phyloP scores from a whole-genome alignment of 2,888 invertebrate species.

The Watsonalla cultraria region DNA sequence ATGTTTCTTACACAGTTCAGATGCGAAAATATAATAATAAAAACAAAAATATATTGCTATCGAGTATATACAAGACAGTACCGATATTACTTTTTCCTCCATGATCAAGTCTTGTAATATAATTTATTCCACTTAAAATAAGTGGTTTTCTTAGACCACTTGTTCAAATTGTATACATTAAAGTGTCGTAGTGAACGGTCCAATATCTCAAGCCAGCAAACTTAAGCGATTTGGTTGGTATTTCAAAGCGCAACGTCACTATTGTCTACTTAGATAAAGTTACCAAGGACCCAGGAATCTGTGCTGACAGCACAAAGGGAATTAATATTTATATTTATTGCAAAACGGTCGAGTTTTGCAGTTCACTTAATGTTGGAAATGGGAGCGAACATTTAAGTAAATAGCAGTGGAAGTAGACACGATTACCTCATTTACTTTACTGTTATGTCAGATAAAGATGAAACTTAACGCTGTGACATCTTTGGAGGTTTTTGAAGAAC shows the following conservation, averaged over 20 bases:
- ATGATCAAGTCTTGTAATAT: too few species aligned
- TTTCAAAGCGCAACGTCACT: background rate
- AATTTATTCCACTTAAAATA: too few species aligned
- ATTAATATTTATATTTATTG: background rate
- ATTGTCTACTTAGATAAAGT: background rate
- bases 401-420: background rate
- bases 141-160: background rate
- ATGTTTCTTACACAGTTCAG: too few species aligned
- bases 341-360: background rate
- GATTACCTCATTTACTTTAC: too few species aligned
- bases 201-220: background rate
- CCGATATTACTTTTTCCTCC: too few species aligned
- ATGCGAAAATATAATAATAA: too few species aligned
- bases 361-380: background rate
- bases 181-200: background rate
- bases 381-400: background rate
- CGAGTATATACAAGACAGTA: too few species aligned
- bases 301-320: background rate
- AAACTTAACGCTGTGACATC: too few species aligned
- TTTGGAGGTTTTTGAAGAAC: too few species aligned
- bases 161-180: background rate
- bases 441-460: too few species aligned
- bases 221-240: background rate
- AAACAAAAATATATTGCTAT: too few species aligned
- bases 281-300: background rate